These are phyloP conservation scores for Ophion ventricosus DNA, from an alignment of 2,888 invertebrate species.

Conservation along the genomic window DNA sequence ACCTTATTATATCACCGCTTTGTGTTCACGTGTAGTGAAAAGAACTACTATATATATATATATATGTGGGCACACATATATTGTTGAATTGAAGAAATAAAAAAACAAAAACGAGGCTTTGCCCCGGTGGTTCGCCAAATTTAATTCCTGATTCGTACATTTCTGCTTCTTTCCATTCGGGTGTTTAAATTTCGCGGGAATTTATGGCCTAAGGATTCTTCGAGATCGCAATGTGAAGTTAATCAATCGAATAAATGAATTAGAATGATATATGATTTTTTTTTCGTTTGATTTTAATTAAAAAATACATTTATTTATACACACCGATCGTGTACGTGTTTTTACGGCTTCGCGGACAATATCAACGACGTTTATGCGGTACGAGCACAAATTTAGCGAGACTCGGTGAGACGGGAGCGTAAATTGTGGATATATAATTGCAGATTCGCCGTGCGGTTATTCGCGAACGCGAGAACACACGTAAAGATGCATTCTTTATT, in stretches of 20 bases:
- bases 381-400: constrained; percentile 5
- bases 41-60: constrained; percentile 32
- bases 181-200: not conserved
- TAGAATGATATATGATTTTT: not conserved
- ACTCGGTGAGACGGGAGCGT: constrained; percentile 3
- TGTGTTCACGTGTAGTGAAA: constrained; percentile 34
- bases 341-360: not conserved
- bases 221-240: not conserved
- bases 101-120: constrained; percentile 21
- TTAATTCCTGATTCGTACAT: constrained; percentile 32
- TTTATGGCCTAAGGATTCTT: not conserved
- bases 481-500: constrained; percentile 6
- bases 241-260: not conserved
- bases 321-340: not conserved
- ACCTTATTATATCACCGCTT: constrained; percentile 63
- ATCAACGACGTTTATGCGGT: not conserved
- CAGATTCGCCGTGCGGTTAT: not conserved
- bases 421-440: constrained; percentile 11
- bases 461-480: not conserved
- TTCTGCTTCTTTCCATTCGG: not conserved
- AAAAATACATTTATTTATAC: not conserved
- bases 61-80: not conserved
- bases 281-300: not conserved
- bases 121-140: constrained; percentile 29
- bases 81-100: constrained; percentile 27